These are phyloP conservation scores for Eudasyphora cyanicolor DNA, from an alignment of 2,888 invertebrate species.

Conservation along the genomic window DNA sequence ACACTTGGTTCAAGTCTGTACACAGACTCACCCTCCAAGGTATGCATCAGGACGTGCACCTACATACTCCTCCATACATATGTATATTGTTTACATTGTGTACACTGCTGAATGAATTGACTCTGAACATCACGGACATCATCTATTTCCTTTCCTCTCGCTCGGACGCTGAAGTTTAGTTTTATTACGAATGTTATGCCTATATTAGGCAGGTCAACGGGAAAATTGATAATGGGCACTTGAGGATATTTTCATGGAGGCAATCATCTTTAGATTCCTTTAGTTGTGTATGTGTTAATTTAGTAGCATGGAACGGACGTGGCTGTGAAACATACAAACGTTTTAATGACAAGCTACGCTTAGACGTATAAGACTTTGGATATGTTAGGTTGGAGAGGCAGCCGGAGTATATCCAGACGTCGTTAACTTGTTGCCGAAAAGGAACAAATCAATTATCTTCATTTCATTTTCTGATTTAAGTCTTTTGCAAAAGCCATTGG, in stretches of 20 bases:
- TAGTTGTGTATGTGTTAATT: background rate
- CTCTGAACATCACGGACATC: constrained; percentile 1
- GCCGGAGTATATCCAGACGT: no score
- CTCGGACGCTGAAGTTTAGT: background rate
- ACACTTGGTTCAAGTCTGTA: no score
- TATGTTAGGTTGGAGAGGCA: no score
- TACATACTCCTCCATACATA: background rate
- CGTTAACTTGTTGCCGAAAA: no score
- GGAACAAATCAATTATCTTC: no score
- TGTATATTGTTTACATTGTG: background rate
- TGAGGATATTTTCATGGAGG: background rate
- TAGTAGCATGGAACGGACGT: background rate
- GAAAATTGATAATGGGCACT: background rate
- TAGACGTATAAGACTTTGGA: no score
- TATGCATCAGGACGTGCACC: background rate
- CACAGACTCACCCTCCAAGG: background rate
- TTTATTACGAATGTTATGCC: constrained; percentile 6
- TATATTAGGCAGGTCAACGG: background rate
- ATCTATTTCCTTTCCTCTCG: background rate
- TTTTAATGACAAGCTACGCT: no score
- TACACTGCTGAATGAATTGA: background rate
- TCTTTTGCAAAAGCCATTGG: no score
- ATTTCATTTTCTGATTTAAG: no score
- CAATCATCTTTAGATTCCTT: background rate
- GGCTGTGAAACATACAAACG: no score